Conservation (phyloP, 2,113 vertebrate genomes). For the Aegypius monachus region DNA sequence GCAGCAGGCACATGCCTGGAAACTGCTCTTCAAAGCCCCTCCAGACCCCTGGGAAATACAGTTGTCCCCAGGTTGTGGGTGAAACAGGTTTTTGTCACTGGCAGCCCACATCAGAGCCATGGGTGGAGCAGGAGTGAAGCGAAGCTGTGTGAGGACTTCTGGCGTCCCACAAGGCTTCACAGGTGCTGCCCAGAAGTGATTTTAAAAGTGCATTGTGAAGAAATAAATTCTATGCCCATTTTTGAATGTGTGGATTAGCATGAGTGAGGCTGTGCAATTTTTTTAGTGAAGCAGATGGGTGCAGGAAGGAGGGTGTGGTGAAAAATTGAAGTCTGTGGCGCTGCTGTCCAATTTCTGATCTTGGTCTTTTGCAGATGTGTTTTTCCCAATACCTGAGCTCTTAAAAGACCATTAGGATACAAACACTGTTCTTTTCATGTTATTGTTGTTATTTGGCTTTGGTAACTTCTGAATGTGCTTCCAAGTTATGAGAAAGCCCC, state of each 20-base stretch:
- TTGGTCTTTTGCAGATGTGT: neutral
- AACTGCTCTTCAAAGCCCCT: neutral
- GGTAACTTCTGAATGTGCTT: neutral
- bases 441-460: neutral
- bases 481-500: neutral
- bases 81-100: neutral
- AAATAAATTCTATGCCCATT: neutral
- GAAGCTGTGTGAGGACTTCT: neutral
- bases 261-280: neutral
- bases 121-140: neutral
- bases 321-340: neutral
- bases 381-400: neutral
- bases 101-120: neutral
- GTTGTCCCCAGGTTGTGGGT: neutral
- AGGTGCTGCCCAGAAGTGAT: neutral
- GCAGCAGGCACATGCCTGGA: neutral
- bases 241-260: neutral
- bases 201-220: accelerated
- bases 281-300: neutral
- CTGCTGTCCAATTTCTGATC: neutral
- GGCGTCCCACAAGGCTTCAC: neutral
- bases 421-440: neutral
- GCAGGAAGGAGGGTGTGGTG: neutral
- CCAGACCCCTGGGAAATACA: neutral
- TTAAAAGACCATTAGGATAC: neutral